Percentiles rank a stretch among this genome's conserved stretches.
These are phyloP conservation scores for Cryptoblepharus egeriae DNA, from an alignment of 2,797 vertebrate genomes.

Conservation along the genomic window DNA sequence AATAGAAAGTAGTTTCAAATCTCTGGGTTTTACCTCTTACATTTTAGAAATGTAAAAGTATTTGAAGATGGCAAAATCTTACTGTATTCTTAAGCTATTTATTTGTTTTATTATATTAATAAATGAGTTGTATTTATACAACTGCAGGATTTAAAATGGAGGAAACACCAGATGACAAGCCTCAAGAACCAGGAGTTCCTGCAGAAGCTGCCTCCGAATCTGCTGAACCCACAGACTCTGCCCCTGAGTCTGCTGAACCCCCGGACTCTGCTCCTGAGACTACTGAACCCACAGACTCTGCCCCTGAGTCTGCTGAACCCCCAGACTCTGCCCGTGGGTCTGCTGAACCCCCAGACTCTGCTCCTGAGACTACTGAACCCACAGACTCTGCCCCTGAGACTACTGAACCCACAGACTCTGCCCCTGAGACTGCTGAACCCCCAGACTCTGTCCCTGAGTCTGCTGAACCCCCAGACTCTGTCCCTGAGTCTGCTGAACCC, in stretches of 20 bases:
- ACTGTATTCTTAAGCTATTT: neutral
- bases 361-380: fast-evolving
- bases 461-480: neutral
- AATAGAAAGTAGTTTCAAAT: too few species aligned
- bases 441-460: fast-evolving
- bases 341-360: neutral
- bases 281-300: neutral
- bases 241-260: fast-evolving
- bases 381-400: neutral
- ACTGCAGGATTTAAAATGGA: conserved; percentile 60
- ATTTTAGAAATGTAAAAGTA: neutral
- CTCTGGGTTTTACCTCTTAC: too few species aligned
- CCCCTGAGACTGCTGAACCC: fast-evolving
- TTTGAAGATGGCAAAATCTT: neutral
- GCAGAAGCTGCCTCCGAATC: neutral
- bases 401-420: neutral
- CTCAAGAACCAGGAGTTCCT: neutral
- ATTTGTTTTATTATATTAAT: neutral
- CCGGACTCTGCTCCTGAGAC: neutral
- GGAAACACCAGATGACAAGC: neutral
- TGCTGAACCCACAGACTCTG: neutral
- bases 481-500: neutral
- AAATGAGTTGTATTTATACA: neutral
- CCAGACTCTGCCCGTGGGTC: fast-evolving
- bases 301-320: fast-evolving